Evolutionary conservation across 2,888 invertebrate genomes (phyloP), one percentile per base, ranked within the genome.

Genomic region (Ectemnius lituratus): DNA sequence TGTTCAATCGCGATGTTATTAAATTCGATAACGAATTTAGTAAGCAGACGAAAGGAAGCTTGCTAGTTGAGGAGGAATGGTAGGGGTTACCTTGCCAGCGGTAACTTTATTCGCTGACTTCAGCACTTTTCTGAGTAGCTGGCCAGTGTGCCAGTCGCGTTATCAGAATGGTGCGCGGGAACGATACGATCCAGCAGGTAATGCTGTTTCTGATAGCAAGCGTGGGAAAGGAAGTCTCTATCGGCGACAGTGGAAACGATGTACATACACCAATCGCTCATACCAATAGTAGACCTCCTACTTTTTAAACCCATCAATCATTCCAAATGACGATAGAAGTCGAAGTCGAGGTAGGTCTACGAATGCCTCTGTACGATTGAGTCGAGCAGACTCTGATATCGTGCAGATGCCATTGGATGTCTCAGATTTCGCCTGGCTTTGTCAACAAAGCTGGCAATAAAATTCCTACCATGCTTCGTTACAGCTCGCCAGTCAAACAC

Each of bases 221-320:
- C 89, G 90, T 90, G 90, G 85, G 90, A 90, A 90, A 88, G 90
- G 90, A 90, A 89, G 88, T 87, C 65, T 68, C 76, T 88, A 88
- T 88, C 88, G 81, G 79, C 49, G 23, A 28, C 62, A 57, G 56
- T 67, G 75, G 47, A 75, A 75, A 81, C 58, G 67, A 8, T 37
- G 37, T 37, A 37, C 37, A 37, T 47, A 37, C 66, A 52, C 62
- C 62, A 67, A 70, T 63, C 59, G 62, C 69, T 77, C 82, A 47
- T 16, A 20, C 37, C 37, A 37, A 37, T 11, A 1, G 37, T 11
- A 6, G 37, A 37, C 6, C 4, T 37, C 8, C 23, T 8, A 37
- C 37, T 37, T 37, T 37, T 37, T 8, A 37, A 37, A 37, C 3
- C 37, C 37, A 37, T 37, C 11, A 4, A 37, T 37, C 8, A 37